A percentile compares a stretch with the other conserved stretches of the same genome.
phyloP scores from a whole-genome alignment of 2,888 invertebrate species.

The Tupiocoris notatus region DNA sequence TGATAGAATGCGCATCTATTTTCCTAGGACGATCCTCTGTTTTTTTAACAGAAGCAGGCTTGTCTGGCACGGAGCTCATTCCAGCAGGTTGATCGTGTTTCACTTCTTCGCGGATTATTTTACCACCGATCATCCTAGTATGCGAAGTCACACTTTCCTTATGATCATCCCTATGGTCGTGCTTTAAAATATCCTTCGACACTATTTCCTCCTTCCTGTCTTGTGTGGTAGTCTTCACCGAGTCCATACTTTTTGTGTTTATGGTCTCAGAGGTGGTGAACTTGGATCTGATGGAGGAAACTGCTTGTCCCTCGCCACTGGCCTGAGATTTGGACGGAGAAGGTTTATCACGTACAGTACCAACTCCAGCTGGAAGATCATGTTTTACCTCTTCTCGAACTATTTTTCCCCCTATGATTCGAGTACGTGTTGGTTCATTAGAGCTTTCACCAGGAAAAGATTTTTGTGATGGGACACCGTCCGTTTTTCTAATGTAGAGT shows the following conservation, averaged over 20 bases:
- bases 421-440: neutral
- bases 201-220: too few relatives aligned
- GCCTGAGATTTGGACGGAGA: neutral
- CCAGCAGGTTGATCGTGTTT: conserved; percentile 11
- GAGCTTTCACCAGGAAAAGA: neutral
- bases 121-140: conserved; percentile 2
- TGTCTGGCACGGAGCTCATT: neutral
- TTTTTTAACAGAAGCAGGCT: neutral
- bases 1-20: too few relatives aligned
- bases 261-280: neutral
- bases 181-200: too few relatives aligned
- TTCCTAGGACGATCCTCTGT: neutral
- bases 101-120: neutral
- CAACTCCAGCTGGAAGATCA: conserved; percentile 8
- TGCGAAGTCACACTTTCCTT: too few relatives aligned
- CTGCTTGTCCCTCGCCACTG: neutral
- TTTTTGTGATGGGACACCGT: neutral
- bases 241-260: neutral
- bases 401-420: conserved; percentile 18
- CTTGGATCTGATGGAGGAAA: neutral
- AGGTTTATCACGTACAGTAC: neutral
- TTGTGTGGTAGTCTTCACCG: neutral
- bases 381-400: neutral
- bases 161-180: too few relatives aligned
- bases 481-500: neutral